Base-by-base conservation (phyloP, 2,113 vertebrate genomes). In the Trachemys scripta region DNA sequence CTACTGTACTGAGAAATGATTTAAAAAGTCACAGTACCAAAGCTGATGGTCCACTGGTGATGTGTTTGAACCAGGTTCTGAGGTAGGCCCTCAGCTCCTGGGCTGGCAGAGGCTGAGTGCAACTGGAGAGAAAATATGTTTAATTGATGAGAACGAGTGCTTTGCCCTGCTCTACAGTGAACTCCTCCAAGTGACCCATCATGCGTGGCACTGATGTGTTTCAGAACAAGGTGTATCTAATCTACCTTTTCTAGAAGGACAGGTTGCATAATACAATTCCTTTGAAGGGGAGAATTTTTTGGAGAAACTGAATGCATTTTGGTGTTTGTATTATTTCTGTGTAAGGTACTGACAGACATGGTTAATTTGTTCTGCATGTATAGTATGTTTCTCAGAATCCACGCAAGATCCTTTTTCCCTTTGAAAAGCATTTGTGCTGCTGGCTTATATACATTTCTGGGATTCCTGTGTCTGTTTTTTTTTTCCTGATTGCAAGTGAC, bases 251-350 rank as follows among this genome's bases (percentile, higher is more conserved):
- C 53, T 82, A 35, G 54, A 38, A 31, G 27, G 24, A 5, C 7
- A 83, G 38, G 13, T 29, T 57, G 42, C 24, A 45, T 81, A 20
- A 45, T 53, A 31, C 4, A 19, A 86, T 62, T 47, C 24, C 35
- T 3, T 3, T 42, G 54, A 59, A 78, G 65, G 53, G 0, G 1
- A 31, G 1, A 6, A 0, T 2, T 78, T 47, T 31, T 29, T 83
- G 76, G 31, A 82, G 31, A 47, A 54, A 38, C 29, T 6, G 29
- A n/a, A n/a, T 3, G 65, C 17, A 35, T 69, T 1, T 24, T 57
- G 25, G 19, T 65, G 12, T 69, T 88, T 49, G 3, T 31, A 90
- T 89, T 82, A 19, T 22, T 19, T 90, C 79, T 89, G 19, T 51
- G 14, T 45, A 54, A 10, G 17, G 11, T 56, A 50, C 2, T 14